Evolutionary conservation across 2,888 invertebrate species (phyloP), one percentile per base, ranked within the genome.

Genomic region (Mythimna ferrago): DNA sequence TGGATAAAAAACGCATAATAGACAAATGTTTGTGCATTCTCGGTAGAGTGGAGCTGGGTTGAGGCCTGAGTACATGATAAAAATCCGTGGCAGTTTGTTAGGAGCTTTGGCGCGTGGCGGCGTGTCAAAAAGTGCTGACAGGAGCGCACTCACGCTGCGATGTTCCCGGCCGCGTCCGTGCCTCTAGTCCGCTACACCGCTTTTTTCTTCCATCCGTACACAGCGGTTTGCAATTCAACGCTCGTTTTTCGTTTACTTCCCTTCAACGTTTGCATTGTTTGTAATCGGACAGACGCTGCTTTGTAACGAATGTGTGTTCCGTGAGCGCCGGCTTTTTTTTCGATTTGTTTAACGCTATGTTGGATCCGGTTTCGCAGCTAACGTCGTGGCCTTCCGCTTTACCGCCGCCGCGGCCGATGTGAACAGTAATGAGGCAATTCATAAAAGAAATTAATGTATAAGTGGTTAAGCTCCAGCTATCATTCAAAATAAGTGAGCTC

Each of bases 401-500:
- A 14, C 78, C 76, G 66, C 3, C 19, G 26, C 6, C n/a, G 32
- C 76, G 53, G 78, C 76, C 63, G 71, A 77, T 69, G 76, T 79
- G 76, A 83, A 78, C 80, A 71, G 83, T 89, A 88, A 87, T 86
- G 88, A 86, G 87, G 87, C 88, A 88, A 92, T 92, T 92, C 89
- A 92, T 91, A 89, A 92, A 90, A 89, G 81, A 91, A 93, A 93
- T 92, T 92, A 92, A 91, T 92, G 91, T 90, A 85, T 93, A 92
- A 93, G 87, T 87, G 93, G 91, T 92, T 92, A 91, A 92, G 88
- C 92, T 89, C 86, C 56, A 87, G 89, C 93, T 89, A 94, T 95
- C 93, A 92, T 93, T 95, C 93, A 94, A 92, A 94, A 93, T 93
- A 89, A 89, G 86, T 87, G 88, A 84, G 85, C 80, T 89, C 90